Percentiles rank a stretch among this genome's conserved stretches.
These are phyloP conservation scores for Danaus chrysippus DNA, from an alignment of 2,888 invertebrate species.

Conservation along the genomic window DNA sequence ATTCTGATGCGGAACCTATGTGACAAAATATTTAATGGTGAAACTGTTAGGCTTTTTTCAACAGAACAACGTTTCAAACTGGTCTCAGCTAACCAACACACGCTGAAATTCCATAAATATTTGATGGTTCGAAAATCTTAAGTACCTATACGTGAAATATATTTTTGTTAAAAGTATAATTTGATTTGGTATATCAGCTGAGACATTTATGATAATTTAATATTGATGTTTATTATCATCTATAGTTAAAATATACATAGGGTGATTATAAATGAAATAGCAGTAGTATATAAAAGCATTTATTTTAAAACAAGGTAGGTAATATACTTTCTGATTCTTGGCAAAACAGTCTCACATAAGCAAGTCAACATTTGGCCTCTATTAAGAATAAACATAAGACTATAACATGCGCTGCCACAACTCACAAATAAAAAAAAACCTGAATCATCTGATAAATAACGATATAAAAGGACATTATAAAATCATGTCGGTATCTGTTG, in stretches of 20 bases:
- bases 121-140: too few relatives aligned
- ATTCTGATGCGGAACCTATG: too few relatives aligned
- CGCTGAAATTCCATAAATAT: too few relatives aligned
- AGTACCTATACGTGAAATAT: too few relatives aligned
- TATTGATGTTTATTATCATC: too few relatives aligned
- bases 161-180: too few relatives aligned
- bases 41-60: too few relatives aligned
- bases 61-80: too few relatives aligned
- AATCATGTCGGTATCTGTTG: conserved; percentile 68
- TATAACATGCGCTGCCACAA: conserved; percentile 77
- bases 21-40: too few relatives aligned
- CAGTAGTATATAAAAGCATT: conserved; percentile 75
- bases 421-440: conserved; percentile 70
- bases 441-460: conserved; percentile 73
- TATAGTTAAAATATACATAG: not conserved
- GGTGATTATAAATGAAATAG: conserved; percentile 13
- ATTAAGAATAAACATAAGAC: conserved; percentile 75
- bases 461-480: conserved; percentile 70
- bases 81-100: too few relatives aligned
- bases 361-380: conserved; percentile 80
- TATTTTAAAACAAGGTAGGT: conserved; percentile 80
- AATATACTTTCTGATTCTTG: conserved; percentile 80
- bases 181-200: too few relatives aligned
- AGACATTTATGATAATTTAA: too few relatives aligned
- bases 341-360: conserved; percentile 80